Evolutionary conservation across 2,888 invertebrate genomes (phyloP).

Genomic region (Deilephila porcellus): DNA sequence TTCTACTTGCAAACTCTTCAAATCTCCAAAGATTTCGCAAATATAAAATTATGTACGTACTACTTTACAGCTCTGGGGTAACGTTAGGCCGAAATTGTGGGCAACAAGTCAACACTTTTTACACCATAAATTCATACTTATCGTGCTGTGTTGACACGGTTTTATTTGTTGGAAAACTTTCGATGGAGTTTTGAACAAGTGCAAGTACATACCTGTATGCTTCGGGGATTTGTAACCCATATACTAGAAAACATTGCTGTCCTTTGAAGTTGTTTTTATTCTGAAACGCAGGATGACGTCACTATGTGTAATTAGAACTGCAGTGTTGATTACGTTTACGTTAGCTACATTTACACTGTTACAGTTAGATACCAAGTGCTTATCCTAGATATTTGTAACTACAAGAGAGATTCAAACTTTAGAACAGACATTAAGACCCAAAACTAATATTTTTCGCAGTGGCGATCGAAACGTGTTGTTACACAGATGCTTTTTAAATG

Average conservation of each 20-base stretch:
- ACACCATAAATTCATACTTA: constrained; percentile 24
- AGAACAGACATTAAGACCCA: no score
- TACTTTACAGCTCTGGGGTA: constrained; percentile 25
- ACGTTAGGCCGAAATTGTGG: constrained; percentile 25
- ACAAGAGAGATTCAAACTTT: no score
- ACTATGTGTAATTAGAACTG: no score
- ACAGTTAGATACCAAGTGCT: no score
- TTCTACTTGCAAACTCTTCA: constrained; percentile 14
- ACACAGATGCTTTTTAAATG: no score
- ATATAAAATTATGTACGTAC: constrained; percentile 28
- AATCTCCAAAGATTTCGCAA: constrained; percentile 23
- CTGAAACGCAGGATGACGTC: no score
- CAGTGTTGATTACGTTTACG: no score
- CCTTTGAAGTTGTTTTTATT: no score
- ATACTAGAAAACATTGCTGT: neutral
- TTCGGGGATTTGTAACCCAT: neutral
- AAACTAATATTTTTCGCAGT: no score
- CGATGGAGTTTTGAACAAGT: neutral
- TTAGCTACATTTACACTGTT: no score
- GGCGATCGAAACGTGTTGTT: no score
- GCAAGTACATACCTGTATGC: neutral
- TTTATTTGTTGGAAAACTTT: constrained; percentile 23
- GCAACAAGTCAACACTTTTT: constrained; percentile 21
- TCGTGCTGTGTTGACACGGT: constrained; percentile 30
- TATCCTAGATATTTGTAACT: no score